Conservation (phyloP, 2,797 vertebrate species). For the Phalloptychus januarius region DNA sequence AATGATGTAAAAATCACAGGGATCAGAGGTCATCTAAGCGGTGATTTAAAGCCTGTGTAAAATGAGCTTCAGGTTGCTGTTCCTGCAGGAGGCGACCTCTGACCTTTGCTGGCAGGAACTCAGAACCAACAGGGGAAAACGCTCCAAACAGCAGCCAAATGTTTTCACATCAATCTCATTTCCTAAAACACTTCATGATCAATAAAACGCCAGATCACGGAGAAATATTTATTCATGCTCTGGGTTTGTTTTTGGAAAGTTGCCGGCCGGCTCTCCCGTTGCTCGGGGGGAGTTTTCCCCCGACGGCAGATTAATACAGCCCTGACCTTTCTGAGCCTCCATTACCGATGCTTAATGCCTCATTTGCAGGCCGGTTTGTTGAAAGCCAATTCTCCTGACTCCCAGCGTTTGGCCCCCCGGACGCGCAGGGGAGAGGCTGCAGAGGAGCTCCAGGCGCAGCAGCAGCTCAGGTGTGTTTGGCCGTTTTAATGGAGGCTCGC, state of each 20-base stretch:
- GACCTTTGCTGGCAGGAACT: conserved; percentile 27
- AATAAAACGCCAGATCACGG: conserved; percentile 46
- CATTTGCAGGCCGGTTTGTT: conserved; percentile 76
- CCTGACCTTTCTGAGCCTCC: conserved; percentile 75
- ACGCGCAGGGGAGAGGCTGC: conserved; percentile 11
- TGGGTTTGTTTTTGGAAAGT: conserved; percentile 66
- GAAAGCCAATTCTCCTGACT: conserved; percentile 64
- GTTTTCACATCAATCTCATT: conserved; percentile 64
- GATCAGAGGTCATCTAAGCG: background rate
- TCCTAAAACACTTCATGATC: conserved; percentile 65
- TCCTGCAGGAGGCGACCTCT: conserved; percentile 49
- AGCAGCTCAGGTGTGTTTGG: conserved; percentile 49
- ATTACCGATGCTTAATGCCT: conserved; percentile 77
- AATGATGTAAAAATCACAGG: background rate
- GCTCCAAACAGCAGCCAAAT: conserved; percentile 32
- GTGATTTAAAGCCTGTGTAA: background rate
- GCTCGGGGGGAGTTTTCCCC: conserved; percentile 68
- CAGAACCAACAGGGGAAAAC: conserved; percentile 15
- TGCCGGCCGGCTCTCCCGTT: conserved; percentile 29
- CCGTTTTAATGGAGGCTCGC: conserved; percentile 27
- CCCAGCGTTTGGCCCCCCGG: conserved; percentile 22
- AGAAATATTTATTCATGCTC: conserved; percentile 73
- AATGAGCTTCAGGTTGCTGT: conserved; percentile 18
- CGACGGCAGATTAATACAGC: conserved; percentile 76
- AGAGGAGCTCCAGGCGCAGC: conserved; percentile 8